Conservation (phyloP, 2,797 vertebrate species). For the Falco biarmicus region DNA sequence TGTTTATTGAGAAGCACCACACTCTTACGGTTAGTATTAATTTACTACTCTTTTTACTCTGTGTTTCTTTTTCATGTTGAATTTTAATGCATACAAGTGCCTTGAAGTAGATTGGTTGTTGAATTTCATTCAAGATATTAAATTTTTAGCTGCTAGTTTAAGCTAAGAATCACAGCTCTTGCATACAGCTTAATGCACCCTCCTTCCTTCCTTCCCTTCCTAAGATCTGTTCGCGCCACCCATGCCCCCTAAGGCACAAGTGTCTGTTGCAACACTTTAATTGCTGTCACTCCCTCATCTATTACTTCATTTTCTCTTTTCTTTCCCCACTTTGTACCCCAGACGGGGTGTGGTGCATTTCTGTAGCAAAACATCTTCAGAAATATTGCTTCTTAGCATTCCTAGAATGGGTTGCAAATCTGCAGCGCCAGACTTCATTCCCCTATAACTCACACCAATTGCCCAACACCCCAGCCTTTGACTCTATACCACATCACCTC, state of each 20-base stretch:
- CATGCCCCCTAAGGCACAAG: slow-evolving; percentile 8
- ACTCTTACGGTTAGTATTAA: neutral
- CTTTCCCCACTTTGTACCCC: neutral
- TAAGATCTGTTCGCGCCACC: neutral
- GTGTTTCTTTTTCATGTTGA: slow-evolving; percentile 11
- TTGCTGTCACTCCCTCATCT: slow-evolving; percentile 7
- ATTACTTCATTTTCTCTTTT: neutral
- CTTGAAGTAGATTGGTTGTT: neutral
- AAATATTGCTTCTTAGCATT: neutral
- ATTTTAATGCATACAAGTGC: neutral
- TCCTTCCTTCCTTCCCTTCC: neutral
- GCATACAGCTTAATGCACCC: neutral
- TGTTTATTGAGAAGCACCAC: neutral
- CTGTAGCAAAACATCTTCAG: neutral
- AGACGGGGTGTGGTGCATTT: slow-evolving; percentile 10
- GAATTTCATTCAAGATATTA: neutral
- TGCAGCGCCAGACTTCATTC: neutral
- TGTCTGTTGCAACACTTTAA: slow-evolving; percentile 36
- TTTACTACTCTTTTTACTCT: neutral
- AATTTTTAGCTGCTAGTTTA: neutral
- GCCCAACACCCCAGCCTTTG: neutral
- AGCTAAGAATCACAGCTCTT: neutral
- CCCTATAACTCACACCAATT: neutral
- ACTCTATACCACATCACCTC: neutral
- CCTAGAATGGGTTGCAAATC: neutral